Conservation (phyloP, 1,140 invertebrate species). For the Drosophila sechellia region DNA sequence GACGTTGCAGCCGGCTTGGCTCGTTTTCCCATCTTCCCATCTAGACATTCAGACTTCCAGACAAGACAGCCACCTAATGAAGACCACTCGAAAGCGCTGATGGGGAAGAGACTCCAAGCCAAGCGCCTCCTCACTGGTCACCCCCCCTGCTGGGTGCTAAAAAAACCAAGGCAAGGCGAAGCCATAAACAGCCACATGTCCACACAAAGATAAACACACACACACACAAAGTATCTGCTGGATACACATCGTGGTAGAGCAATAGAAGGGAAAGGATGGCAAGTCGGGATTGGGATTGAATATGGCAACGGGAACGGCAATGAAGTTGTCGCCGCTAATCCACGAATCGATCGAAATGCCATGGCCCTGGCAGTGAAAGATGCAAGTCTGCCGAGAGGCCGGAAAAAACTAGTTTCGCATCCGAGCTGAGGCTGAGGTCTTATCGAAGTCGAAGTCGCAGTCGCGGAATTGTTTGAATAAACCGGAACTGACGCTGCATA, state of each 20-base stretch:
- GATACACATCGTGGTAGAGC: slow-evolving; percentile 23
- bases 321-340: slow-evolving; percentile 71
- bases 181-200: slow-evolving; percentile 47
- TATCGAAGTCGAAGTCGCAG: slow-evolving; percentile 48
- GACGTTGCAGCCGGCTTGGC: slow-evolving; percentile 24
- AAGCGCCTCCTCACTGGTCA: slow-evolving; percentile 18
- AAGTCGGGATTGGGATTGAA: not conserved
- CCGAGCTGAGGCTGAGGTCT: slow-evolving; percentile 1
- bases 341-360: slow-evolving; percentile 49
- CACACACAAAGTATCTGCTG: slow-evolving; percentile 27
- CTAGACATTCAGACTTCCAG: slow-evolving; percentile 14
- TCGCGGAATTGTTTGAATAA: slow-evolving; percentile 59
- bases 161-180: slow-evolving; percentile 21
- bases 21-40: slow-evolving; percentile 33
- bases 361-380: slow-evolving; percentile 73
- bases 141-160: slow-evolving; percentile 32
- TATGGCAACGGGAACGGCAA: slow-evolving; percentile 32
- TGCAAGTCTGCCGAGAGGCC: slow-evolving; percentile 36
- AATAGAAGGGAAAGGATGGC: not conserved
- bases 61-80: slow-evolving; percentile 67
- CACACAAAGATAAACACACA: slow-evolving; percentile 30
- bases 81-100: slow-evolving; percentile 63
- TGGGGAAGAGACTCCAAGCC: slow-evolving; percentile 43
- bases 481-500: slow-evolving; percentile 59
- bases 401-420: slow-evolving; percentile 51